Evolutionary conservation across 2,888 invertebrate species (phyloP), one percentile per base, ranked within the genome.

Genomic region (Nomada fabriciana): DNA sequence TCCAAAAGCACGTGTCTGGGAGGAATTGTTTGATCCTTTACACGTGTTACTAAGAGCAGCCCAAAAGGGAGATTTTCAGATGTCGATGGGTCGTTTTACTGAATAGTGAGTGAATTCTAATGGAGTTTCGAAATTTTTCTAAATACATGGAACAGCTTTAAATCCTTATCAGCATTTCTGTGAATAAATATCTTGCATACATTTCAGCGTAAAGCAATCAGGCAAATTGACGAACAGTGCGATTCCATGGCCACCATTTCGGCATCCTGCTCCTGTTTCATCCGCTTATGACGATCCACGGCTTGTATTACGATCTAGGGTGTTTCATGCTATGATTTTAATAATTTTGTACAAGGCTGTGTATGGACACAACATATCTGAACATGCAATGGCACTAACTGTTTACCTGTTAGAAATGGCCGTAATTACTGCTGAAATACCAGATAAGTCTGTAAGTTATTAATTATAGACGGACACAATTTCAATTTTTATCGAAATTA

Each of bases 41-140:
- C 98, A 99, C 94, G 98, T 98, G 42, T 94, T 98, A 76, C 94
- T 99, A 0, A 95, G 99, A 86, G 98, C 98, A 36, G 98, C 99
- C 9, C 98, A 99, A 94, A 94, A 98, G 68, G 95, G 98, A 83
- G 98, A 99, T 94, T 98, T 98, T 94, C 99, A 99, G 94, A 96
- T 97, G 13, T 98, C 98, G 18, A 97, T 99, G 96, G 99, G 99
- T 94, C 95, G 99, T 89, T 99, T 97, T 92, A 97, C 97, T 0
- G 96, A 97, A 88, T 98, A 97, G 98, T 98, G 93, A 96, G 97
- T 95, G 53, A 50, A 43, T 0, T 47, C 69, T 18, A 2, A 20
- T 43, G 10, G 4, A 43, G 5, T 43, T 29, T 13, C 18, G 13
- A 29, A 25, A 23, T 43, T 53, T 59, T 0, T 75, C 23, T 5